Base-by-base conservation (phyloP, 2,888 invertebrate genomes). In the Agonopterix arenella region DNA sequence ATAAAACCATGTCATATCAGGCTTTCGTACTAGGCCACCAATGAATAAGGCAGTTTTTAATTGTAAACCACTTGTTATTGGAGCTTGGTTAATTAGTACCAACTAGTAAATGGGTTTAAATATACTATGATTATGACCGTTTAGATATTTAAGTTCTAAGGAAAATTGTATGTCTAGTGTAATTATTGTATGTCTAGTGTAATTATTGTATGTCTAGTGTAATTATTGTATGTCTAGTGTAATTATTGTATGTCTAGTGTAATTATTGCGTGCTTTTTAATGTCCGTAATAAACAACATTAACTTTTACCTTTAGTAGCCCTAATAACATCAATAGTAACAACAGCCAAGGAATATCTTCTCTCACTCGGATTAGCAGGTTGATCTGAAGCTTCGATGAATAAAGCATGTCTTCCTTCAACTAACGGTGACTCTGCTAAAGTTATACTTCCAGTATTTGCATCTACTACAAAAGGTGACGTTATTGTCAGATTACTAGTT, bases 371-470 rank as follows among this genome's bases (percentile, higher is more conserved):
- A 83, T 96, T 96, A 0, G 92, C 83, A 0, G 96, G 96, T 78
- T 95, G 92, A 84, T 97, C 96, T 0, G 93, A 92, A 2, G 96
- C 96, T 76, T 96, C 96, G 38, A 96, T 92, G 64, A 97, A 95
- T 8, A 96, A 84, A 0, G 96, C 93, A 73, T 96, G 94, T 61
- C 94, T 90, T 8, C 95, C 95, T 57, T 93, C 91, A 10, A 91
- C 77, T 44, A 96, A 76, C 0, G 93, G 93, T 3, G 92, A 90
- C 59, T 92, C 91, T n/a, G 89, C 89, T 1, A 95, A 91, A 56
- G 86, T 90, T 11, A 96, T 90, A 11, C 92, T 86, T 0, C 96
- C 96, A 9, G 92, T 93, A 51, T 92, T 91, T 7, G 91, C 84
- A 69, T 95, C 94, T 46, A 95, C 91, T 67, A 91, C 90, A 68